phyloP scores from a whole-genome alignment of 2,113 vertebrate genomes.

The Capra hircus region DNA sequence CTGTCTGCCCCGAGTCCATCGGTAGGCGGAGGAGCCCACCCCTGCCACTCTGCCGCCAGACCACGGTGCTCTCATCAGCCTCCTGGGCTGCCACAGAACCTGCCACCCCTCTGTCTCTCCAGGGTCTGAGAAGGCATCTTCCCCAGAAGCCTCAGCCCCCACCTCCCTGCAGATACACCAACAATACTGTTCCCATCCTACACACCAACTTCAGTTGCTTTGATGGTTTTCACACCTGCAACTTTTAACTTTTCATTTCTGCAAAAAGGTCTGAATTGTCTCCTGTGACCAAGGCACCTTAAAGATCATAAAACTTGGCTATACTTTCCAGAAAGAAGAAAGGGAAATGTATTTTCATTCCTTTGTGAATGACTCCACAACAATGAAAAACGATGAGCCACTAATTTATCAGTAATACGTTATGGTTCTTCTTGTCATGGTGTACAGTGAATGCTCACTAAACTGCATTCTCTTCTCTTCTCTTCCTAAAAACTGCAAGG shows the following conservation, averaged over 20 bases:
- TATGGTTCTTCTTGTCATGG: not conserved
- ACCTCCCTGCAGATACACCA: not conserved
- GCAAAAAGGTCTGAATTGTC: not conserved
- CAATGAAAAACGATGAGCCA: not conserved
- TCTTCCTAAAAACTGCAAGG: not conserved
- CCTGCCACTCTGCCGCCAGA: not conserved
- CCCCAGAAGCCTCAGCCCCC: not conserved
- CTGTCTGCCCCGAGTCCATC: fast-evolving
- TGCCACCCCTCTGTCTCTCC: not conserved
- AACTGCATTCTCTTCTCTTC: not conserved
- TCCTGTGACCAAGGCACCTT: not conserved
- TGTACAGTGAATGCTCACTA: not conserved
- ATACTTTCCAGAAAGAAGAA: not conserved
- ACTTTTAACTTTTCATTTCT: not conserved
- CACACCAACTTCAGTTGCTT: not conserved
- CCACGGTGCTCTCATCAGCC: not conserved
- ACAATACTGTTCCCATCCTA: not conserved
- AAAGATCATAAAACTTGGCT: not conserved
- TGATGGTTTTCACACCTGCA: not conserved
- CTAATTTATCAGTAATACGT: not conserved
- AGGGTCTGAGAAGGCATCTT: not conserved
- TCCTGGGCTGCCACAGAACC: not conserved
- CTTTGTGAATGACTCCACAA: not conserved
- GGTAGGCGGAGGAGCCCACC: not conserved
- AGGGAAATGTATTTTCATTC: not conserved